phyloP scores from a whole-genome alignment of 2,113 vertebrate species.

The Progne subis region DNA sequence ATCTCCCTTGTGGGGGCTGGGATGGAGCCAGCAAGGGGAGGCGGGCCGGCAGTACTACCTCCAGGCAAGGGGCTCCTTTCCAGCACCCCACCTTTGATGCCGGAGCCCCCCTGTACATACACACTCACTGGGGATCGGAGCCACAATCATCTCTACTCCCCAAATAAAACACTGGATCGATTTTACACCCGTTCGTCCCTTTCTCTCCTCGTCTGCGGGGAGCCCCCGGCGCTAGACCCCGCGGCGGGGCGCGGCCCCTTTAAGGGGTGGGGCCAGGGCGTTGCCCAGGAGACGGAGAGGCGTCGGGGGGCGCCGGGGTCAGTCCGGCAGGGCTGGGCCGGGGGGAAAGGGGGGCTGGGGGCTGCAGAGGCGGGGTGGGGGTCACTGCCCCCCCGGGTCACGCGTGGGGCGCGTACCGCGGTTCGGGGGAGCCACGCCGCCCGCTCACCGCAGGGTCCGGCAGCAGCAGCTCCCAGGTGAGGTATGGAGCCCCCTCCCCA shows the following conservation, averaged over 20 bases:
- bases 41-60: neutral
- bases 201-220: fast-evolving
- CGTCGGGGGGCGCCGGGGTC: neutral
- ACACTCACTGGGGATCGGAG: neutral
- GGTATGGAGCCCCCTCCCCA: neutral
- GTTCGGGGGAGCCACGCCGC: neutral
- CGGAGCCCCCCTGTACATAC: neutral
- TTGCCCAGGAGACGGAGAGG: neutral
- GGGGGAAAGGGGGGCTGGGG: neutral
- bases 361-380: neutral
- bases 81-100: neutral
- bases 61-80: neutral
- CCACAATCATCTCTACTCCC: neutral
- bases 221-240: fast-evolving
- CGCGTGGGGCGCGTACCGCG: neutral
- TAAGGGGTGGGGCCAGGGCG: neutral
- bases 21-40: neutral
- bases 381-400: neutral
- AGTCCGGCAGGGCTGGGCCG: too few relatives aligned
- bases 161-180: neutral
- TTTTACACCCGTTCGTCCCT: neutral
- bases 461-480: neutral
- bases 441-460: neutral
- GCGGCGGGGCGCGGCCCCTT: neutral
- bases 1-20: neutral